Conservation (phyloP, 2,888 invertebrate genomes). For the Plebejus anna region DNA sequence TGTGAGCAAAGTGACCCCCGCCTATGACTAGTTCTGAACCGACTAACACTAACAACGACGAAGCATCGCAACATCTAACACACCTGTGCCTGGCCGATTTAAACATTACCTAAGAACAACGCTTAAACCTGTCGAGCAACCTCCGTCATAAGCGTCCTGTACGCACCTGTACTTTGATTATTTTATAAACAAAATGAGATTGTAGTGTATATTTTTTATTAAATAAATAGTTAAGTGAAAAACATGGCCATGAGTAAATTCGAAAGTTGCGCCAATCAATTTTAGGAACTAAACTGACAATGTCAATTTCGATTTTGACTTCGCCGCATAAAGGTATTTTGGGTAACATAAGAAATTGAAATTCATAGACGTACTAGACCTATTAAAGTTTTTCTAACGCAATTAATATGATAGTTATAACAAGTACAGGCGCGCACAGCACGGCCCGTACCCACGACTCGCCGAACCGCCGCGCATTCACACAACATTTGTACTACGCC, state of each 20-base stretch:
- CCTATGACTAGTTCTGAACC: constrained; percentile 50
- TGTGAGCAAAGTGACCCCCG: constrained; percentile 40
- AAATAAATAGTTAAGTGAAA: not conserved
- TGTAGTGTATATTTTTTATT: not conserved
- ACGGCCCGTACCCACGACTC: constrained; percentile 38
- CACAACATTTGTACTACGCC: constrained; percentile 75
- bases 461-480: constrained; percentile 52
- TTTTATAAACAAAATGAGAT: not conserved
- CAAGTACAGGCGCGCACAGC: constrained; percentile 28
- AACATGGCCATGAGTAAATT: not conserved
- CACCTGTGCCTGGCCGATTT: not conserved
- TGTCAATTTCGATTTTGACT: not conserved
- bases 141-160: not conserved
- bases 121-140: constrained; percentile 27
- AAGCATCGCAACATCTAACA: constrained; percentile 24
- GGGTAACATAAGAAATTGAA: not conserved
- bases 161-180: not conserved
- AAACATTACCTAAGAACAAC: not conserved
- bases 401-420: not conserved
- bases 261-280: not conserved
- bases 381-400: constrained; percentile 3
- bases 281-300: not conserved
- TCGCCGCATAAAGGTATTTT: not conserved
- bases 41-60: constrained; percentile 31
- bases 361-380: not conserved